A percentile compares a stretch with the other conserved stretches of the same genome.
Evolutionary conservation across 2,888 invertebrate genomes (phyloP).

Genomic region (Heliconius ethilla): DNA sequence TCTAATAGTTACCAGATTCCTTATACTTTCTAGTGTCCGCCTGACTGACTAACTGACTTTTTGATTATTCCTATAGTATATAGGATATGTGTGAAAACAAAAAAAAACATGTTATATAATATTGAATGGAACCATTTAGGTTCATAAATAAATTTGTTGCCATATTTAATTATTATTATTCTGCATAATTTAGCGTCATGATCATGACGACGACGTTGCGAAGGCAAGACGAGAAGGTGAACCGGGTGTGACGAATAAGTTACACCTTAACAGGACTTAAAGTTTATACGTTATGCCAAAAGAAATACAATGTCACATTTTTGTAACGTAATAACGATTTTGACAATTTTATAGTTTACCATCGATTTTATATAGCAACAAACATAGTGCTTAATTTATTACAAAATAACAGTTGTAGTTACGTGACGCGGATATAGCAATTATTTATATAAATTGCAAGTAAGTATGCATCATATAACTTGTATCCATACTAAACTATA

Average conservation of each 20-base stretch:
- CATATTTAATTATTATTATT: background rate
- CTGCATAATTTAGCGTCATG: constrained; percentile 17
- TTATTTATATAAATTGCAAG: too few species aligned
- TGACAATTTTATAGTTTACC: background rate
- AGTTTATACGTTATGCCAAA: constrained; percentile 34
- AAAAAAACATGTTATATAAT: too few species aligned
- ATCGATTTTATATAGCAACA: background rate
- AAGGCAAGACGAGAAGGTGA: constrained; percentile 38
- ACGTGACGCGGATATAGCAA: background rate
- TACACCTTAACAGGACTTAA: constrained; percentile 26
- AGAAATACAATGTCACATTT: constrained; percentile 30
- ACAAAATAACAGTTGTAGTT: background rate
- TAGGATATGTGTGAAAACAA: too few species aligned
- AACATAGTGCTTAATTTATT: background rate
- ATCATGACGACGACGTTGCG: constrained; percentile 30
- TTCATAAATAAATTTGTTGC: background rate
- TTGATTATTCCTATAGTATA: too few species aligned
- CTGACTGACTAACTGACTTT: too few species aligned
- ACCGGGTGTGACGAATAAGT: constrained; percentile 26
- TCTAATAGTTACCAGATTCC: background rate
- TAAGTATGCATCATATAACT: background rate
- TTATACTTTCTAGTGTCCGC: too few species aligned
- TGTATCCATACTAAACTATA: background rate
- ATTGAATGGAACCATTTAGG: too few species aligned
- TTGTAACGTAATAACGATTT: constrained; percentile 16